Conservation (phyloP, 2,797 vertebrate species). For the Cossypha polioptera region DNA sequence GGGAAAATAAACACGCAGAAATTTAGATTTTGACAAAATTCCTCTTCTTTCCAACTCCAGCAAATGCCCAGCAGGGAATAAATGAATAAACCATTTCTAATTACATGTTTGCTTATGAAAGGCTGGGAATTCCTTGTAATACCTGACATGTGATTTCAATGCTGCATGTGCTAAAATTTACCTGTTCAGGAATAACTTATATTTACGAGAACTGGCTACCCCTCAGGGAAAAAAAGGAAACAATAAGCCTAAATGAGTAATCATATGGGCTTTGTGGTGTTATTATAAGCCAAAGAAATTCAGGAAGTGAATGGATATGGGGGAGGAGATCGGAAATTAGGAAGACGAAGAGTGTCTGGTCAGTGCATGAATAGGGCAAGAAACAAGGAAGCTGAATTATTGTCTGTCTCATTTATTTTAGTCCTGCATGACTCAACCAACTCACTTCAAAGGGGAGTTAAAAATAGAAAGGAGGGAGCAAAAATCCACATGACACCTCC, state of each 20-base stretch:
- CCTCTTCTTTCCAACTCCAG: not conserved
- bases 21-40: not conserved
- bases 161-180: not conserved
- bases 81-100: not conserved
- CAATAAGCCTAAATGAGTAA: not conserved
- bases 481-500: not conserved
- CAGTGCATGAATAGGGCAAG: not conserved
- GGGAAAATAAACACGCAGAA: not conserved
- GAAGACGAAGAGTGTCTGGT: not conserved
- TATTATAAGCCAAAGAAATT: not conserved
- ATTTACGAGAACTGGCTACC: not conserved
- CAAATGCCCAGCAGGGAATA: not conserved
- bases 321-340: not conserved
- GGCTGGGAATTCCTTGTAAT: not conserved
- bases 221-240: not conserved
- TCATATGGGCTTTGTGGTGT: not conserved
- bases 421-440: not conserved
- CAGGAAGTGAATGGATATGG: not conserved
- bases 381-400: constrained; percentile 9
- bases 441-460: constrained; percentile 11
- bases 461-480: not conserved
- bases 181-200: not conserved
- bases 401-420: not conserved
- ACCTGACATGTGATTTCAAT: not conserved
- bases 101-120: not conserved